phyloP scores from a whole-genome alignment of 2,113 vertebrate species.

The Misgurnus mizolepis region DNA sequence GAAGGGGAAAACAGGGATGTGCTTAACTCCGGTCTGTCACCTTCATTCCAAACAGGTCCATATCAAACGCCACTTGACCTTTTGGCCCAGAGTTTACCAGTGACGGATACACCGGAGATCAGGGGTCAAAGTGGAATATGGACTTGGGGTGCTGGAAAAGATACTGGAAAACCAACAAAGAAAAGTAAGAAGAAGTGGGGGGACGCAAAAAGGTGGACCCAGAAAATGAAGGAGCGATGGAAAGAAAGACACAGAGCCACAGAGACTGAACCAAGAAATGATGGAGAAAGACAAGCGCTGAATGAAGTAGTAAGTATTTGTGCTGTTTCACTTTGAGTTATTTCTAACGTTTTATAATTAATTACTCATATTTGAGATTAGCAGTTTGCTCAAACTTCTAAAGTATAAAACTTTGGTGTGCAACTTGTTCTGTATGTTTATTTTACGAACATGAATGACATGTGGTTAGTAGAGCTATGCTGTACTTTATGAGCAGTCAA shows the following conservation, averaged over 20 bases:
- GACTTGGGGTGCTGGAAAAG: not conserved
- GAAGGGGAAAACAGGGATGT: not conserved
- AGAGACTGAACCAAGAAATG: constrained; percentile 52
- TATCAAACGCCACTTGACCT: not conserved
- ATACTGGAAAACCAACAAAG: constrained; percentile 33
- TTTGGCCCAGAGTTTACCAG: not conserved
- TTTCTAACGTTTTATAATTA: not conserved
- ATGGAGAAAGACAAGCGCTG: constrained; percentile 5
- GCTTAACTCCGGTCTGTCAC: not conserved
- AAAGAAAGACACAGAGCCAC: constrained; percentile 57
- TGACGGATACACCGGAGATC: constrained; percentile 12
- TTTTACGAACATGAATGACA: too few species aligned
- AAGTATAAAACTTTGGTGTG: too few species aligned
- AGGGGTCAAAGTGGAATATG: not conserved
- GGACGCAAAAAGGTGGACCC: constrained; percentile 68
- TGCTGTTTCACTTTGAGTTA: not conserved
- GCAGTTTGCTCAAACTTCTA: too few species aligned
- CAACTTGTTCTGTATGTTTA: too few species aligned
- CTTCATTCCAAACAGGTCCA: not conserved
- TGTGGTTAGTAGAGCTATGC: too few species aligned
- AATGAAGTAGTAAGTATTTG: constrained; percentile 57
- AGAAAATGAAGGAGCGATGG: constrained; percentile 72
- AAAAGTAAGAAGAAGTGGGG: constrained; percentile 52
- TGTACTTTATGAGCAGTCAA: too few species aligned
- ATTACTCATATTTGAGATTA: too few species aligned